A percentile compares a stretch with the other conserved stretches of the same genome.
Evolutionary conservation across 2,888 invertebrate species (phyloP).

Genomic region (Junonia oenone): DNA sequence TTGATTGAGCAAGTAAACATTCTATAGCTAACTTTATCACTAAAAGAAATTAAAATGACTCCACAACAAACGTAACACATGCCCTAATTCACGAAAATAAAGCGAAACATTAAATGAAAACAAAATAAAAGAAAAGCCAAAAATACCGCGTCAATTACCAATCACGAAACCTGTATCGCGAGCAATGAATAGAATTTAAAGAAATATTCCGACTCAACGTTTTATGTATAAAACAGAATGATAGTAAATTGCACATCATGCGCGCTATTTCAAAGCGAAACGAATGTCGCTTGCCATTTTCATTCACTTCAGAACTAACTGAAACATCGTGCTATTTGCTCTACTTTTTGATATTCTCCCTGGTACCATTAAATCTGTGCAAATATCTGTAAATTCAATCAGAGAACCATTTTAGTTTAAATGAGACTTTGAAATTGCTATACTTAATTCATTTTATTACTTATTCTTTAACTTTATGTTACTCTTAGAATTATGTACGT

Average conservation of each 20-base stretch:
- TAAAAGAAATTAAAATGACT: no score
- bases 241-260: slow-evolving; percentile 13
- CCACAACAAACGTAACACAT: no score
- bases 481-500: no score
- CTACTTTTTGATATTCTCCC: slow-evolving; percentile 6
- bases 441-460: no score
- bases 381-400: not conserved
- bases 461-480: no score
- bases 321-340: slow-evolving; percentile 1
- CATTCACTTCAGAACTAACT: slow-evolving; percentile 2
- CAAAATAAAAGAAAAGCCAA: not conserved
- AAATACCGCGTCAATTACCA: not conserved
- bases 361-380: slow-evolving; percentile 2
- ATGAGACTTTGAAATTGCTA: not conserved
- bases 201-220: not conserved
- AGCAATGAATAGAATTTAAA: not conserved
- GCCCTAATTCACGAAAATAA: no score
- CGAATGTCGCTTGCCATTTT: slow-evolving; percentile 1
- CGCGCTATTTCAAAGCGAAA: slow-evolving; percentile 7
- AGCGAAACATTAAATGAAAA: no score
- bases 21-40: no score
- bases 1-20: no score
- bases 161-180: not conserved
- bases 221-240: not conserved
- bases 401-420: not conserved